Percentiles rank a stretch among this genome's conserved stretches.
Conservation (phyloP, 2,113 vertebrate species). For the Anguilla rostrata region DNA sequence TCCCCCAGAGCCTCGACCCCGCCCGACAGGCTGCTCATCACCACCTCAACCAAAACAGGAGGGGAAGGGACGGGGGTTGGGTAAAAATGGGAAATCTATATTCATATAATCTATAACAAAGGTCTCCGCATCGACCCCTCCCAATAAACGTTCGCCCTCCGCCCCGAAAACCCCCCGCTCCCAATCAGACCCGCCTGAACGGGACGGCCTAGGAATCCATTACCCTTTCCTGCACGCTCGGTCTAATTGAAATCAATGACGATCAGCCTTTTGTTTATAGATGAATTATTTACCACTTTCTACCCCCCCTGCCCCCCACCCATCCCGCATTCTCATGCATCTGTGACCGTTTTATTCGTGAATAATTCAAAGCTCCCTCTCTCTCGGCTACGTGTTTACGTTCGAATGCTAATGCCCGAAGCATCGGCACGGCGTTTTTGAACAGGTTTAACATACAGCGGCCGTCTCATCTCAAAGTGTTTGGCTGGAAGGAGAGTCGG, state of each 20-base stretch:
- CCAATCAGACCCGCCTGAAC: slow-evolving; percentile 67
- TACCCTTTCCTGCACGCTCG: slow-evolving; percentile 58
- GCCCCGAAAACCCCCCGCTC: neutral
- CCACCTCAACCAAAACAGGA: slow-evolving; percentile 54
- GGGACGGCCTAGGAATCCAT: slow-evolving; percentile 82
- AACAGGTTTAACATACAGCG: too few species aligned
- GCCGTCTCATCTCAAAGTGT: too few species aligned
- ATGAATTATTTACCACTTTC: slow-evolving; percentile 22
- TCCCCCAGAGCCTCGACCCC: neutral
- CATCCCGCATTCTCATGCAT: neutral
- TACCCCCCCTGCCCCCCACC: neutral
- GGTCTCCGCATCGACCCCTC: slow-evolving; percentile 63
- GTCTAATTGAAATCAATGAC: slow-evolving; percentile 22
- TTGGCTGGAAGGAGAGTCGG: neutral
- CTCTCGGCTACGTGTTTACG: neutral
- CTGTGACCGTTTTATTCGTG: slow-evolving; percentile 9
- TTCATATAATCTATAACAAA: slow-evolving; percentile 47
- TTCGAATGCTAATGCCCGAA: neutral
- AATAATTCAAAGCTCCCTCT: slow-evolving; percentile 7
- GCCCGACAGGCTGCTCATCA: slow-evolving; percentile 38
- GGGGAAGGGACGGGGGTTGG: slow-evolving; percentile 47
- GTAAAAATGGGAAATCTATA: slow-evolving; percentile 71
- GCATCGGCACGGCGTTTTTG: neutral
- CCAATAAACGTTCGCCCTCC: slow-evolving; percentile 64
- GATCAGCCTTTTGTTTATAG: slow-evolving; percentile 22